Base-by-base conservation (phyloP, 2,113 vertebrate genomes). In the Psittacus erithacus region DNA sequence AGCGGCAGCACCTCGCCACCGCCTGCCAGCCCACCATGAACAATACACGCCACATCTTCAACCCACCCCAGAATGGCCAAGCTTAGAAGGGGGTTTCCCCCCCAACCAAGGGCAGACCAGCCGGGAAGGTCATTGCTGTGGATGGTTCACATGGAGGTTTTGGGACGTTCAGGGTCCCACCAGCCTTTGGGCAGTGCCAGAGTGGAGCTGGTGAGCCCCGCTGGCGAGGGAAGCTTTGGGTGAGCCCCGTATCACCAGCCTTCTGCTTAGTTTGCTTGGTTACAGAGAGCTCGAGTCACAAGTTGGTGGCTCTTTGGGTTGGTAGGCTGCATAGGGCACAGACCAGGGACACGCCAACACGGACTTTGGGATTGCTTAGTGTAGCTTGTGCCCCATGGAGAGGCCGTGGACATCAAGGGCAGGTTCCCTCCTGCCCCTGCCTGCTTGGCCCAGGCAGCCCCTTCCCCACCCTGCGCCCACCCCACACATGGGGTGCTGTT, bases 31-130 rank as follows among this genome's bases (percentile, higher is more conserved):
- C 90, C 83, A 80, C 95, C 90, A 90, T 65, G 93, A 96, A 96
- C 96, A 97, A 97, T 97, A 96, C 96, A 95, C 62, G 46, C 97
- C 94, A 59, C 92, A 57, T 91, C 95, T 96, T 90, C 96, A 96
- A 93, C 88, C 91, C 96, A 93, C 92, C 95, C 92, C 84, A 4
- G 88, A 73, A 88, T 59, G 96, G 96, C 96, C 95, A 41, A 95
- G 93, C 97, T 97, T 96, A 47, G 17, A 35, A 88, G 90, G 92
- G 81, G 38, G 38, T 25, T 28, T 59, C n/a, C 69, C 25, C 81
- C 92, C 91, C 38, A 39, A 92, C 94, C 57, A 70, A 94, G 88
- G 79, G 81, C 94, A 91, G 84, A 64, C 74, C 70, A 82, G 90
- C 91, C 74, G 78, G 89, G 96, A 93, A 95, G 93, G 91, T 97